phyloP scores from a whole-genome alignment of 2,113 vertebrate genomes.

The Chionis minor region DNA sequence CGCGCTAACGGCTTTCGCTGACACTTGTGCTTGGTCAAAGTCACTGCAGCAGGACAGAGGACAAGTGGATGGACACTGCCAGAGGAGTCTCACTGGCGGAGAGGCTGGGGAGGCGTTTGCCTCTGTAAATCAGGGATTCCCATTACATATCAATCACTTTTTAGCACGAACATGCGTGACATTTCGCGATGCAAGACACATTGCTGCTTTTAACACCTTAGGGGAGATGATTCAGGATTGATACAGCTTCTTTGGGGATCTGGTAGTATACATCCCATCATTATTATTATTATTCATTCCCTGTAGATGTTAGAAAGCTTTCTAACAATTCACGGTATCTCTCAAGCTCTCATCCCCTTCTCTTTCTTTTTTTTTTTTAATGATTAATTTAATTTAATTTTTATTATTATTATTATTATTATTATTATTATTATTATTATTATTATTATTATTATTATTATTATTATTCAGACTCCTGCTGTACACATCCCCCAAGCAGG shows the following conservation, averaged over 20 bases:
- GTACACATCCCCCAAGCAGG: conserved; percentile 30
- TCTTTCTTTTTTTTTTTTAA: not conserved
- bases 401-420: conserved; percentile 8
- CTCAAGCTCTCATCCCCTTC: conserved; percentile 20
- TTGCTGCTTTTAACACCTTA: not conserved
- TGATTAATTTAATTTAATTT: not conserved
- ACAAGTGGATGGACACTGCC: not conserved
- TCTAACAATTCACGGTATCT: conserved; percentile 37
- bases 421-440: conserved; percentile 26
- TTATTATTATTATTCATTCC: conserved; percentile 10
- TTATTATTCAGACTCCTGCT: conserved; percentile 23
- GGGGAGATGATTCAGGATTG: conserved; percentile 22
- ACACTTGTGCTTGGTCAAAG: not conserved
- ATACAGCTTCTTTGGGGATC: not conserved
- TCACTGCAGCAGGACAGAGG: not conserved
- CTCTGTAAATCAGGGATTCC: not conserved
- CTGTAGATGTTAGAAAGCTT: conserved; percentile 44
- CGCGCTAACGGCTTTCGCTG: not conserved
- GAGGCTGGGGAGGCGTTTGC: not conserved
- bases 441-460: conserved; percentile 29
- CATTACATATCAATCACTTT: not conserved
- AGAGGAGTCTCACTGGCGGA: not conserved
- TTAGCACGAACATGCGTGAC: not conserved
- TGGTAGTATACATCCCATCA: conserved; percentile 7
- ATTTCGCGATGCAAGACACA: not conserved